Evolutionary conservation across 2,888 invertebrate species (phyloP), one percentile per base, ranked within the genome.

Genomic region (Syrphus vitripennis): DNA sequence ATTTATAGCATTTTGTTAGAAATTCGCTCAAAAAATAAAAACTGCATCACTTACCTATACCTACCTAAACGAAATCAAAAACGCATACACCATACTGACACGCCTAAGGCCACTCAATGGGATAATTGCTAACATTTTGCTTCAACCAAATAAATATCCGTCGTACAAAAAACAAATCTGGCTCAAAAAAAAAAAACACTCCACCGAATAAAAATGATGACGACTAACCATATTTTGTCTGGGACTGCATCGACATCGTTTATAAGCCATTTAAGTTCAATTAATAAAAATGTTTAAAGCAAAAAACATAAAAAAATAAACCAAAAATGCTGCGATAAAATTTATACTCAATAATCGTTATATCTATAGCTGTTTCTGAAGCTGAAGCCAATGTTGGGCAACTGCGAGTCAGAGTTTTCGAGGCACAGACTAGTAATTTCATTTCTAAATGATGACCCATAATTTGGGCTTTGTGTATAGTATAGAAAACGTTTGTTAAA

Each of bases 191-290:
- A 29, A 34, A 34, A 34, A 9, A 10, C 34, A 77, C 19, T 29
- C 7, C 45, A 9, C 2, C 14, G 24, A 40, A 63, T 16, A 63
- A 26, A 70, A 71, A 45, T 65, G 78, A n/a, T n/a, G n/a, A n/a
- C n/a, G n/a, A 40, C 19, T 42, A 19, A 29, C 26, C 42, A 63
- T 42, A 37, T 71, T 61, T 42, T 65, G 21, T 55, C 83, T 67
- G 67, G 48, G 21, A 59, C 26, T 79, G 70, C 83, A 65, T 84
- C 76, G 71, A 81, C 59, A 76, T 76, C 84, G 80, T 81, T 76
- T 84, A 84, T 81, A 84, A 76, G 59, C 76, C 81, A 70, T 80
- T 83, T 84, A 84, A 81, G 76, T 84, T 81, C 75, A 84, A 84
- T 84, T 84, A 84, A 84, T 83, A 75, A 84, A n/a, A 84, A 59